phyloP scores from a whole-genome alignment of 2,113 vertebrate species.

The Phrynosoma platyrhinos region DNA sequence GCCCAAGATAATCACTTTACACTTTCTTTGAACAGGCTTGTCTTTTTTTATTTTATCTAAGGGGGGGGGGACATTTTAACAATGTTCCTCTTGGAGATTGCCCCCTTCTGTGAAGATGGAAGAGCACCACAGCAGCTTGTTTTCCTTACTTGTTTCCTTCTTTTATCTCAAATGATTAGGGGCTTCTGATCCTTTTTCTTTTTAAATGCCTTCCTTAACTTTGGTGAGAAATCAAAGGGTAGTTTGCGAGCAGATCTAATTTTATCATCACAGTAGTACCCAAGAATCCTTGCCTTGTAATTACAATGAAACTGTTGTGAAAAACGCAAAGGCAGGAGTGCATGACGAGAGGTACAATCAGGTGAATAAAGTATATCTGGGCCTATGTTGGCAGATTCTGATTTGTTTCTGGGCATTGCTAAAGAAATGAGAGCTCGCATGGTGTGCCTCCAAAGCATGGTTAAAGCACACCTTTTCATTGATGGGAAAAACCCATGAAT shows the following conservation, averaged over 20 bases:
- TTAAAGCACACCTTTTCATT: too few species aligned
- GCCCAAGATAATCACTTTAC: conserved; percentile 40
- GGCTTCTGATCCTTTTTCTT: conserved; percentile 3
- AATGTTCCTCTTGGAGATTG: conserved; percentile 51
- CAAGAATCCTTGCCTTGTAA: conserved; percentile 10
- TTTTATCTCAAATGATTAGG: conserved; percentile 30
- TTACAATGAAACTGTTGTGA: conserved; percentile 5
- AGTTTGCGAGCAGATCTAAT: conserved; percentile 8
- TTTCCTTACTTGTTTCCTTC: conserved; percentile 31
- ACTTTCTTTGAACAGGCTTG: conserved; percentile 62
- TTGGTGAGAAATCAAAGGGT: conserved; percentile 22
- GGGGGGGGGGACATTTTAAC: conserved; percentile 9
- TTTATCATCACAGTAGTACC: conserved; percentile 4
- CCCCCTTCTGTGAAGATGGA: background rate
- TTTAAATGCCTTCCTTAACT: conserved; percentile 9
- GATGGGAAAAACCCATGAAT: too few species aligned
- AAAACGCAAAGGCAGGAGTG: background rate
- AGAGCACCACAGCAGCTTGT: background rate
- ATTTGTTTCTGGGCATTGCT: accelerated
- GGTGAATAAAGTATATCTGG: accelerated
- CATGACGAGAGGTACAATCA: background rate
- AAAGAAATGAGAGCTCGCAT: background rate
- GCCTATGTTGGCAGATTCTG: accelerated
- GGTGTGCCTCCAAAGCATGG: too few species aligned
- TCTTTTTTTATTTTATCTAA: conserved; percentile 15